Conservation (phyloP, 2,113 vertebrate genomes). For the Typhlomys cinereus region DNA sequence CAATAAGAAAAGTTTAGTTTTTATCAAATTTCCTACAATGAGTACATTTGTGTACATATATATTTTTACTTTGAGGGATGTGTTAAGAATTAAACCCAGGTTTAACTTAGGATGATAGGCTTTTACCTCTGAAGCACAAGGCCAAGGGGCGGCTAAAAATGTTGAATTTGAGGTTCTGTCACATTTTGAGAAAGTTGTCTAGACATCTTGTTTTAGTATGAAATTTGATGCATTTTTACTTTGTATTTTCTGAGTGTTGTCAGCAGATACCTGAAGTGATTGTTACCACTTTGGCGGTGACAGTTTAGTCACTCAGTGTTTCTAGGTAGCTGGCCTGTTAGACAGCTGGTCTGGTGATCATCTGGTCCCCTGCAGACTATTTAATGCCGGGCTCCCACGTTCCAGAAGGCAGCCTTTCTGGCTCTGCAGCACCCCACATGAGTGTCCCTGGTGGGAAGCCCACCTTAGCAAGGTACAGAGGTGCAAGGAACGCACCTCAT, state of each 20-base stretch:
- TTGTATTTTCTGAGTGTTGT: slow-evolving; percentile 21
- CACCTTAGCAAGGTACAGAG: not conserved
- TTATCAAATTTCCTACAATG: not conserved
- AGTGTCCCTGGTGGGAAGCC: not conserved
- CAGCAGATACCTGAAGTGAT: not conserved
- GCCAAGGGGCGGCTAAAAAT: not conserved
- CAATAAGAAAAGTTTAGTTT: not conserved
- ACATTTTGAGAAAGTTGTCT: slow-evolving; percentile 5
- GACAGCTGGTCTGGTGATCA: slow-evolving; percentile 14
- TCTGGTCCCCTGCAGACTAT: not conserved
- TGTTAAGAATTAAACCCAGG: no score
- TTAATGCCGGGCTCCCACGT: not conserved
- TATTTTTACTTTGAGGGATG: not conserved
- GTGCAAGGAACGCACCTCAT: not conserved
- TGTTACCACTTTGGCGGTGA: not conserved
- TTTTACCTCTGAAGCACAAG: not conserved
- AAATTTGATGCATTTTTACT: not conserved
- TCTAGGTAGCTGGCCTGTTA: not conserved
- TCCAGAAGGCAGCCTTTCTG: not conserved
- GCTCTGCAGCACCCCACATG: not conserved
- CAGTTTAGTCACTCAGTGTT: slow-evolving; percentile 2
- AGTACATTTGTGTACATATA: not conserved
- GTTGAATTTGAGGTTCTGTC: slow-evolving; percentile 18
- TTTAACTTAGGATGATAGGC: not conserved
- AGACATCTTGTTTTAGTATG: not conserved